phyloP scores from a whole-genome alignment of 2,888 invertebrate genomes.

The Cephonodes hylas region DNA sequence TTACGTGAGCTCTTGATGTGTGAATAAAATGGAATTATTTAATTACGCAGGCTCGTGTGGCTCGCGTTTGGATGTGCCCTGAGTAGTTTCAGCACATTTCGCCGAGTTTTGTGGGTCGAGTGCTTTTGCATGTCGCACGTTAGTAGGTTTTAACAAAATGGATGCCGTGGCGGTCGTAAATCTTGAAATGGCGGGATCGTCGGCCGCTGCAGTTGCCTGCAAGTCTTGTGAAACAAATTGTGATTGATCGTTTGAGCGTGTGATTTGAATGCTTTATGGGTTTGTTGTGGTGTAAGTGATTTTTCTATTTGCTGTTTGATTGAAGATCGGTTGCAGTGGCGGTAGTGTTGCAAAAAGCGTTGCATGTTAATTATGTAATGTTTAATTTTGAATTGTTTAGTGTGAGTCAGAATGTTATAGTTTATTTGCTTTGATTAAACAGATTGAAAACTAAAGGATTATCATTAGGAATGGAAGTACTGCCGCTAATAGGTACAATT shows the following conservation, averaged over 20 bases:
- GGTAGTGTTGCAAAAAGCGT: neutral
- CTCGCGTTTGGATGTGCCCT: constrained; percentile 21
- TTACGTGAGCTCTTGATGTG: constrained; percentile 5
- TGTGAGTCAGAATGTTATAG: too few relatives aligned
- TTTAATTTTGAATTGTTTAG: too few relatives aligned
- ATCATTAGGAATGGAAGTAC: too few relatives aligned
- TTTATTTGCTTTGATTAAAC: too few relatives aligned
- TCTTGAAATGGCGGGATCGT: constrained; percentile 51
- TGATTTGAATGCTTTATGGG: neutral
- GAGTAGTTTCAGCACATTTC: constrained; percentile 31
- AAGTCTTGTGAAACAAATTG: constrained; percentile 7
- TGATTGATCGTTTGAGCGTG: neutral
- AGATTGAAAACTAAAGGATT: too few relatives aligned
- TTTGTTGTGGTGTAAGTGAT: neutral
- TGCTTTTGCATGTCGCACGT: constrained; percentile 69
- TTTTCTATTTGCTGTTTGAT: neutral
- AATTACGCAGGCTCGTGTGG: constrained; percentile 8
- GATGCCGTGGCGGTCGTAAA: constrained; percentile 58
- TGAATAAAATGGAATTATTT: constrained; percentile 12
- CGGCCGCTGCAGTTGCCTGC: neutral
- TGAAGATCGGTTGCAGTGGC: neutral
- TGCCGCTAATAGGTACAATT: too few relatives aligned
- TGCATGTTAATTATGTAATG: too few relatives aligned
- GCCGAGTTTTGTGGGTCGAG: constrained; percentile 52
- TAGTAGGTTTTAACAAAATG: constrained; percentile 65